These are phyloP conservation scores for Taenioides sp. DNA, from an alignment of 2,797 vertebrate genomes.

Conservation along the genomic window DNA sequence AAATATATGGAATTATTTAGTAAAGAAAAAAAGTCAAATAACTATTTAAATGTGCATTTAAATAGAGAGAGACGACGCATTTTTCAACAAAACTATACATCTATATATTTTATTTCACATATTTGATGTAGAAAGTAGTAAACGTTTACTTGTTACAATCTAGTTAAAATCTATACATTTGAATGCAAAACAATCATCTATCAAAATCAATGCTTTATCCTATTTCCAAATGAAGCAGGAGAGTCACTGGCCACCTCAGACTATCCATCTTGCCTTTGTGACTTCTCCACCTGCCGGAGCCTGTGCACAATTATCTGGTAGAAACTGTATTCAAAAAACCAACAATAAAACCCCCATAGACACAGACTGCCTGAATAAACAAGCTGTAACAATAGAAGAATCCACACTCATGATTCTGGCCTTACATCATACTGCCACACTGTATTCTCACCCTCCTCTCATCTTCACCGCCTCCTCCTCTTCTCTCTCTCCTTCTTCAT, in stretches of 20 bases:
- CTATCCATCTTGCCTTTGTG: too few species aligned
- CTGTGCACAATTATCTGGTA: neutral
- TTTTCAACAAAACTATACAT: too few species aligned
- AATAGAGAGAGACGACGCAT: too few species aligned
- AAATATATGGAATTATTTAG: too few species aligned
- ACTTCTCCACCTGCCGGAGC: neutral
- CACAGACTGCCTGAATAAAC: constrained; percentile 1
- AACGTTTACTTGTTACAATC: too few species aligned
- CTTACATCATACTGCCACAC: constrained; percentile 18
- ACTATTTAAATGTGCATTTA: too few species aligned
- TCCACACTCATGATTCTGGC: constrained; percentile 22
- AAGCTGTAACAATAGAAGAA: neutral
- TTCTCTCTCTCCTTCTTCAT: constrained; percentile 13
- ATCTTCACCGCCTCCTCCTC: constrained; percentile 21
- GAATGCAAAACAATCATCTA: too few species aligned
- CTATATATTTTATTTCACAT: too few species aligned
- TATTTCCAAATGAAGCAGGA: neutral
- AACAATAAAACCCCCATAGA: neutral
- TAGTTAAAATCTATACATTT: too few species aligned
- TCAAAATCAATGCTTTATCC: too few species aligned
- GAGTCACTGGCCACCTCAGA: neutral
- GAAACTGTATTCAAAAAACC: neutral
- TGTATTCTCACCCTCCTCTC: constrained; percentile 44
- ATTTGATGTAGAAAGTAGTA: too few species aligned
- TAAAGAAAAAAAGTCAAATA: too few species aligned